Evolutionary conservation across 37 sponge, comb jelly and placozoan species (phyloP), one percentile per base, ranked within the genome.

Genomic region (Chondrilla cf. caribensis): DNA sequence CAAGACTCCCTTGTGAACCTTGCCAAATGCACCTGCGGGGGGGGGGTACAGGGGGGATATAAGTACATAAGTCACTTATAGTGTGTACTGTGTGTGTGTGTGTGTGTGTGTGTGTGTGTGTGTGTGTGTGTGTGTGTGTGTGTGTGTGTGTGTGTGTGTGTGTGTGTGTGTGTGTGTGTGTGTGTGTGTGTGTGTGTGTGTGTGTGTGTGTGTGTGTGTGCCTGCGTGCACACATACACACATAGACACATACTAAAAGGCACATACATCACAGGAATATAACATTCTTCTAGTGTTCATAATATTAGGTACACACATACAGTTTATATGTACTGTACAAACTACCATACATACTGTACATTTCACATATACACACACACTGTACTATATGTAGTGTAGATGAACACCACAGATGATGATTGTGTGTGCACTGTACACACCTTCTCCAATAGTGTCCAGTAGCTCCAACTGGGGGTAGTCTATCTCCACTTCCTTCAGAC

Each of bases 401-500:
- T 62, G 29, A 28, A 62, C 64, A 62, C 29, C 25, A 62, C 51
- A 14, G 51, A 47, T 11, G 11, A 6, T 47, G 51, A 6, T 9
- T 15, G 64, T 15, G 6, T 62, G 64, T n/a, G 15, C 29, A n/a
- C 29, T 19, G 15, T 25, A 14, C 44, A 3, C 76, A 73, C 76
- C 76, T 73, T 73, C 76, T 33, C 76, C 76, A 38, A 73, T 31
- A 1, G 76, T 73, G 43, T 73, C 76, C 36, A 37, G 29, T 11
- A 73, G 76, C 11, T 73, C 76, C 41, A 73, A 37, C 36, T 73
- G 76, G 2, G 36, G 43, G 25, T 40, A 73, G 43, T 73, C 76
- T 4, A 73, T 73, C 43, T 73, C 24, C 9, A 55, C 78, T 59
- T 87, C 64, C 31, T 37, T 60, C 66, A 73, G 24, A 38, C 76